Evolutionary conservation across 2,797 vertebrate genomes (phyloP), one percentile per base, ranked within the genome.

Genomic region (Steatocranus sp.): DNA sequence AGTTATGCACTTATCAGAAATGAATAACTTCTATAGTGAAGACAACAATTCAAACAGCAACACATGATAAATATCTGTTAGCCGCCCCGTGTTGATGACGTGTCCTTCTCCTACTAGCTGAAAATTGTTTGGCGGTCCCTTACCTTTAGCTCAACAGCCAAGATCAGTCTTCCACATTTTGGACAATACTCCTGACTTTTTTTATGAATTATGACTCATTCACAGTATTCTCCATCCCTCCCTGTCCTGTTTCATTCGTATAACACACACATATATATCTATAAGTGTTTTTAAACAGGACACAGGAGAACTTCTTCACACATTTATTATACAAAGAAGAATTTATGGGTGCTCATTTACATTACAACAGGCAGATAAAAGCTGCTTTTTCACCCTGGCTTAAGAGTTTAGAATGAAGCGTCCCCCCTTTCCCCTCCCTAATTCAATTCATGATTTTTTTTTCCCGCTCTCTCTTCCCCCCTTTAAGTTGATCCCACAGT

Each of bases 331-430:
- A 90, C 89, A 90, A 88, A 76, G 79, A 83, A 49, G 58, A 81
- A 81, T 87, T 82, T 83, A 61, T 17, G 27, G 6, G 30, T 54
- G 48, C 76, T 85, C 3, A 92, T 95, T 94, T 90, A 81, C 93
- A 95, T 96, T 32, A 92, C 78, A 95, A 96, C 90, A 75, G 87
- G 27, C 48, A 85, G 78, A 92, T 89, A 79, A 89, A 92, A 90
- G 86, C 87, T 41, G 86, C 80, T 75, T 89, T 92, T 91, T 91
- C 86, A 93, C 66, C 82, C 76, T 15, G 17, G 83, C 86, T 91
- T 84, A 89, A 82, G 82, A 83, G 86, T 85, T 82, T 82, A 87
- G 87, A 91, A 85, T 88, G 90, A 87, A 84, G 91, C 86, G 63
- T 75, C 83, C 88, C 89, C 87, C 63, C 41, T 11, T 87, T 76